phyloP scores from a whole-genome alignment of 2,888 invertebrate species.

The Xestia c-nigrum region DNA sequence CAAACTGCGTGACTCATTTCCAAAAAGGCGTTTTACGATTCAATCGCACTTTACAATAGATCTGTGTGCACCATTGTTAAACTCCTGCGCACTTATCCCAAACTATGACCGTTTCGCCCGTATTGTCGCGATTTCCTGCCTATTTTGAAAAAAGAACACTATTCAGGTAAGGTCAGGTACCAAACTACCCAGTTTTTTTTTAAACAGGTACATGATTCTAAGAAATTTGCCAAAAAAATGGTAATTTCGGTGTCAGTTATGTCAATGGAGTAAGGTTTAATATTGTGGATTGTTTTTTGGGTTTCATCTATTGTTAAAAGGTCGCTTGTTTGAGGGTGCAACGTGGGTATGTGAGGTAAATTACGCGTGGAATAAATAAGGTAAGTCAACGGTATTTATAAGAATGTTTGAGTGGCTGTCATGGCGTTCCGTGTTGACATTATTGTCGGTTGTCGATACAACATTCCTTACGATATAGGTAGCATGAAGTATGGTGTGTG shows the following conservation, averaged over 20 bases:
- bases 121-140: conserved; percentile 87
- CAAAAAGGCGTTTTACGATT: conserved; percentile 65
- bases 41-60: conserved; percentile 62
- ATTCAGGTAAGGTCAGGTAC: conserved; percentile 77
- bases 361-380: conserved; percentile 8
- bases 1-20: conserved; percentile 61
- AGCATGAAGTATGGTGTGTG: background rate
- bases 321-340: conserved; percentile 27
- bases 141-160: conserved; percentile 69
- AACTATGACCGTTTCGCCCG: conserved; percentile 75
- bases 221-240: conserved; percentile 71
- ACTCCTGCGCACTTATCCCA: conserved; percentile 70
- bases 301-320: conserved; percentile 16
- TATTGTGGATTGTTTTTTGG: conserved; percentile 49
- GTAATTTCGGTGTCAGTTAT: conserved; percentile 58
- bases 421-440: conserved; percentile 9
- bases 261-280: conserved; percentile 66
- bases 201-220: conserved; percentile 68
- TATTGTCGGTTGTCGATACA: conserved; percentile 17
- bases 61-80: conserved; percentile 59
- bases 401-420: background rate
- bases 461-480: conserved; percentile 34
- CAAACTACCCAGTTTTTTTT: conserved; percentile 74
- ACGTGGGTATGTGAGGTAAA: conserved; percentile 32
- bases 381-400: conserved; percentile 20